A percentile compares a stretch with the other conserved stretches of the same genome.
These are phyloP conservation scores for Pseudoatta argentina DNA, from an alignment of 1,140 invertebrate species.

Conservation along the genomic window DNA sequence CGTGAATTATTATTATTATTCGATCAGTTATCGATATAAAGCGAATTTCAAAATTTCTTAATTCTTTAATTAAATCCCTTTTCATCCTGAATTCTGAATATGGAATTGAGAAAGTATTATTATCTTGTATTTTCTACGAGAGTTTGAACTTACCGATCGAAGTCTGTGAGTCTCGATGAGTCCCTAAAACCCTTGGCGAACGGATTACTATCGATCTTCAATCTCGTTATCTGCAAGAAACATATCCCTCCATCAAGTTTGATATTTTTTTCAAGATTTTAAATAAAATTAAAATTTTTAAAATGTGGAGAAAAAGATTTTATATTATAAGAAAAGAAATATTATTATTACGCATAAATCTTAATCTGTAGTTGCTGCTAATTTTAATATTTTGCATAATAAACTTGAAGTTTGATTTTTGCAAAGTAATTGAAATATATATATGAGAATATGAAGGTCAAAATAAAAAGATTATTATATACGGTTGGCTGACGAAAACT, in stretches of 20 bases:
- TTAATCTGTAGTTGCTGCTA: no score
- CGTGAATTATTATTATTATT: slow-evolving; percentile 53
- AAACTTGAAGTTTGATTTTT: no score
- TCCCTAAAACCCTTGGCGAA: slow-evolving; percentile 95
- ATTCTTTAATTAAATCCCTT: neutral
- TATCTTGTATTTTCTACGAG: neutral
- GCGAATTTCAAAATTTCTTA: slow-evolving; percentile 12
- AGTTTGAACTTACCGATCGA: slow-evolving; percentile 65
- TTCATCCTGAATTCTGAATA: neutral
- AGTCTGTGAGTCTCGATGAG: slow-evolving; percentile 94
- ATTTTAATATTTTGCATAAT: neutral
- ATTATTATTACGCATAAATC: neutral
- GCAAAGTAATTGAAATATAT: no score
- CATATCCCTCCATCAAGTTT: neutral
- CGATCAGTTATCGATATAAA: slow-evolving; percentile 35
- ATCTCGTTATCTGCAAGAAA: slow-evolving; percentile 89
- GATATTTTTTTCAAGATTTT: neutral
- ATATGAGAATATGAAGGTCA: no score
- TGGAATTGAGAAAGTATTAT: slow-evolving; percentile 21
- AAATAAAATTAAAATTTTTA: neutral
- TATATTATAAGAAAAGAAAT: neutral
- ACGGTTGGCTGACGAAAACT: no score
- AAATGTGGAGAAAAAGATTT: neutral
- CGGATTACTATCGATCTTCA: slow-evolving; percentile 95
- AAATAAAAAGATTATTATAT: no score